phyloP scores from a whole-genome alignment of 37 sponge, comb jelly and placozoan species.

The Agelas oroides region DNA sequence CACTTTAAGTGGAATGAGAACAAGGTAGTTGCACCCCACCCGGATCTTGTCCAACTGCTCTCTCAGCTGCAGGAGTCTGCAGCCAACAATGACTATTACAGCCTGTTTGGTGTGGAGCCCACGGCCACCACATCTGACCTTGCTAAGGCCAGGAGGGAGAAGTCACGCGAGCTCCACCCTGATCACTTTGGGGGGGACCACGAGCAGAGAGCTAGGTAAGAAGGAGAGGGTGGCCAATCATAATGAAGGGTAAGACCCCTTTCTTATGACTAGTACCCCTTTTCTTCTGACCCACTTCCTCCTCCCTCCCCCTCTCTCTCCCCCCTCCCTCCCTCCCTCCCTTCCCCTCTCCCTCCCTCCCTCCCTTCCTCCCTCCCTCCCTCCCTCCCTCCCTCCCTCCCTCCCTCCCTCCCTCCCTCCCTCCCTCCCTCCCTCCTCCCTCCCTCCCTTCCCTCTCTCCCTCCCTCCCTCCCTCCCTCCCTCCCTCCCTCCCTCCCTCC shows the following conservation, averaged over 20 bases:
- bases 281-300: neutral
- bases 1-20: too few species aligned
- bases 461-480: too few species aligned
- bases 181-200: conserved; percentile 78
- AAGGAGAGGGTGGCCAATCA: neutral
- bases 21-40: neutral
- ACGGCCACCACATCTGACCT: conserved; percentile 64
- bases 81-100: conserved; percentile 81
- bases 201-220: conserved; percentile 43
- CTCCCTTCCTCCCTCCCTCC: too few species aligned
- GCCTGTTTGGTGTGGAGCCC: conserved; percentile 68
- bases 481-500: too few species aligned
- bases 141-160: conserved; percentile 70
- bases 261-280: neutral
- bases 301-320: neutral
- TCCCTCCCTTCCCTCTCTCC: too few species aligned
- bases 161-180: conserved; percentile 79
- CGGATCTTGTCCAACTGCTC: conserved; percentile 6
- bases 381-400: too few species aligned
- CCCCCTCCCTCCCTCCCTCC: too few species aligned
- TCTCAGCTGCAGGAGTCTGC: conserved; percentile 24
- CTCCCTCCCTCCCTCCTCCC: too few species aligned
- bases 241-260: neutral
- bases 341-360: too few species aligned
- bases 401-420: too few species aligned